Evolutionary conservation across 2,113 vertebrate genomes (phyloP).

Genomic region (Plectropomus leopardus): DNA sequence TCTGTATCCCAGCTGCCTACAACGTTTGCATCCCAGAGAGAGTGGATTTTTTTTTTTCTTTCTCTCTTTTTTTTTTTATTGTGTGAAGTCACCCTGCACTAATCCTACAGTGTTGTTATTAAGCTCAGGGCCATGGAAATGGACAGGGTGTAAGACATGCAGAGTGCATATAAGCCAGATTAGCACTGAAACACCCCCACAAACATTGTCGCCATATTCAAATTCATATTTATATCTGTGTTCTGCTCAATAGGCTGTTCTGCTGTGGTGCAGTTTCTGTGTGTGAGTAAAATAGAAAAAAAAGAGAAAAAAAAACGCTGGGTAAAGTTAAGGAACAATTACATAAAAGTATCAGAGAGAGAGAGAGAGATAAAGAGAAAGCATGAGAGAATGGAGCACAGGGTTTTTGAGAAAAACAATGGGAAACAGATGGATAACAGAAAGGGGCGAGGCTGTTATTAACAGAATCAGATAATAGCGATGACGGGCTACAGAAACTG

Average conservation of each 20-base stretch:
- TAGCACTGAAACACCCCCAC: constrained; percentile 76
- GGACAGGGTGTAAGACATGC: constrained; percentile 81
- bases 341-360: constrained; percentile 15
- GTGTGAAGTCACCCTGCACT: constrained; percentile 83
- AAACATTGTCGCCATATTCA: constrained; percentile 80
- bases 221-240: constrained; percentile 76
- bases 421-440: constrained; percentile 43
- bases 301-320: not conserved
- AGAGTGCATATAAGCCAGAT: constrained; percentile 84
- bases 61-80: constrained; percentile 64
- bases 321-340: constrained; percentile 41
- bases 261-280: constrained; percentile 50
- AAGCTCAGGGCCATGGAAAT: constrained; percentile 82
- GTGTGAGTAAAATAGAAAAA: not conserved
- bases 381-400: constrained; percentile 6
- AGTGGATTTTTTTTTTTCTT: constrained; percentile 33
- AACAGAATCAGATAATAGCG: constrained; percentile 42
- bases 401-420: constrained; percentile 38
- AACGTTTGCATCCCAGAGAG: constrained; percentile 52
- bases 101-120: constrained; percentile 84
- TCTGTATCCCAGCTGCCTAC: constrained; percentile 41
- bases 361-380: constrained; percentile 19
- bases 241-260: constrained; percentile 69
- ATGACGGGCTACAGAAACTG: constrained; percentile 1
- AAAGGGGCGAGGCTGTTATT: constrained; percentile 37